phyloP scores from a whole-genome alignment of 2,797 vertebrate genomes.

The Neopelma chrysocephalum region DNA sequence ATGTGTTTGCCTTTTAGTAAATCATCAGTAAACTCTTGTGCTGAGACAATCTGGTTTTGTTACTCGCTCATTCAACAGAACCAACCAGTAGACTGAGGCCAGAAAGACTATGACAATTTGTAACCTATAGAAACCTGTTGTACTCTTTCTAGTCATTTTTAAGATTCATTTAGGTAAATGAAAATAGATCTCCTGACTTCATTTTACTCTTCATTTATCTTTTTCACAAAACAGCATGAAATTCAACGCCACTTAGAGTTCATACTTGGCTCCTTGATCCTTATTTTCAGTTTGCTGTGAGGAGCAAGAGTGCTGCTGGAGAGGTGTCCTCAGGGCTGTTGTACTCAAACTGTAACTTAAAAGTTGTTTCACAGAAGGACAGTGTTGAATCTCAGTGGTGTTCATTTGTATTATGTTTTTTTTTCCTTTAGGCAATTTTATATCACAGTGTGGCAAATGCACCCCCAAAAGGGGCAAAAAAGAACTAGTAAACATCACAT shows the following conservation, averaged over 20 bases:
- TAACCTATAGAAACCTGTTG: background rate
- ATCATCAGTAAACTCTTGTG: background rate
- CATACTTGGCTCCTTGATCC: background rate
- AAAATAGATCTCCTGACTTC: background rate
- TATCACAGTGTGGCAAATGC: background rate
- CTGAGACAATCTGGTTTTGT: background rate
- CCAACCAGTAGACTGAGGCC: background rate
- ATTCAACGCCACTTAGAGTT: background rate
- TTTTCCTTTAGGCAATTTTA: background rate
- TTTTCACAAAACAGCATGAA: background rate
- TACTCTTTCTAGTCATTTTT: background rate
- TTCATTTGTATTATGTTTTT: background rate
- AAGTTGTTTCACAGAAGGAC: background rate
- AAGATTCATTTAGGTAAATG: background rate
- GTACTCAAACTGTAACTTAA: background rate
- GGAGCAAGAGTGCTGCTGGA: background rate
- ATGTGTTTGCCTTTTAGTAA: constrained; percentile 38
- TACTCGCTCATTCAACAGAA: background rate
- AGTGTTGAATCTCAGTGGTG: background rate
- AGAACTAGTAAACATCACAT: background rate
- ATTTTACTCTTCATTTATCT: background rate
- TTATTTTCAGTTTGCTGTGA: background rate
- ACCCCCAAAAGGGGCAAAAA: background rate
- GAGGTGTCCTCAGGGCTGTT: background rate
- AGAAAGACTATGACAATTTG: background rate